Base-by-base conservation (phyloP, 2,888 invertebrate genomes). In the Chloroclysta siterata region DNA sequence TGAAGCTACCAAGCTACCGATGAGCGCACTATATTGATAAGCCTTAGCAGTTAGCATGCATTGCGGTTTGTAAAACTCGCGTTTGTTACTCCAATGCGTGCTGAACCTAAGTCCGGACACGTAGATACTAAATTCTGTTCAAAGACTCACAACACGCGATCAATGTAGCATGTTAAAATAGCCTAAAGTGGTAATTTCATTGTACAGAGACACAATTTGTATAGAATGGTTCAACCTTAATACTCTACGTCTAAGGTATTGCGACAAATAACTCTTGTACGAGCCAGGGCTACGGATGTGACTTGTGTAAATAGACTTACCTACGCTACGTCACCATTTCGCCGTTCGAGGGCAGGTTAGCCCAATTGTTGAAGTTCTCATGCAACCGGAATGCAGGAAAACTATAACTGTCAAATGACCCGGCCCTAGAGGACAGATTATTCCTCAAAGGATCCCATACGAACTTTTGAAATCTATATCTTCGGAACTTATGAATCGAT, bases 1-100 rank as follows among this genome's bases (percentile, higher is more conserved):
- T 65, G 64, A 64, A 36, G 29, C 28, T 6, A 28, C 6, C 10
- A 64, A 36, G 29, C 28, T 6, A 28, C 6, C 10, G 41, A 5
- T 41, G 14, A 39, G 2, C 36, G 36, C 36, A 39, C 36, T 39
- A 6, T 33, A 39, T 39, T 39, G 2, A 39, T 39, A 11, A 39
- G 11, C 36, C 36, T 39, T 39, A 33, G 36, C 36, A 4, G 36
- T 39, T 4, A 11, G 36, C 36, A 39, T 39, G 36, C 36, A 39
- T 39, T 39, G 36, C 11, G 36, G 11, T 39, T 11, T 39, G 36
- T 33, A 11, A 39, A 11, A 39, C 36, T 11, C 11, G 10, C 11
- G 36, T 39, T 39, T 11, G 11, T 39, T 11, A 11, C 36, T 39
- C 2, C 36, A 39, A 39, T 11, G 36, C 36, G 36, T 39, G 36